Percentiles rank a stretch among this genome's conserved stretches.
Evolutionary conservation across 53 echinoderm and acorn worm genomes (phyloP).

Genomic region (Crossaster papposus): DNA sequence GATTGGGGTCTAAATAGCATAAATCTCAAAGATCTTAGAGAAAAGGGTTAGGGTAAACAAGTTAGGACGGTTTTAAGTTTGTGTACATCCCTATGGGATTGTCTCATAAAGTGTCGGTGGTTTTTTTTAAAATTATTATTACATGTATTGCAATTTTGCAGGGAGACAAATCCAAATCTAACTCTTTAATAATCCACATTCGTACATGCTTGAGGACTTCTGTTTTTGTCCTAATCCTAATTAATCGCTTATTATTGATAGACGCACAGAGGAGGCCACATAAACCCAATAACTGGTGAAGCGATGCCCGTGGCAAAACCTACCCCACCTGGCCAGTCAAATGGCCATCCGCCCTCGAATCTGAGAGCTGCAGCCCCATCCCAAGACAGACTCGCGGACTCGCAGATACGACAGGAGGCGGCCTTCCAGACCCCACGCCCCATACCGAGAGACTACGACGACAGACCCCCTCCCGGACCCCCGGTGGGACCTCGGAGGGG

Average conservation of each 20-base stretch:
- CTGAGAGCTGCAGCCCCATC: not conserved
- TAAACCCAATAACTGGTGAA: conserved; percentile 52
- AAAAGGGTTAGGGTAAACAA: too few relatives aligned
- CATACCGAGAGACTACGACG: conserved; percentile 63
- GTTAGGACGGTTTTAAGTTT: too few relatives aligned
- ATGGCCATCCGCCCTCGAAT: conserved; percentile 10
- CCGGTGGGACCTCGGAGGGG: conserved; percentile 84
- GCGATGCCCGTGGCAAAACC: not conserved
- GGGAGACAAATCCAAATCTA: too few relatives aligned
- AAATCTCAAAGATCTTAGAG: too few relatives aligned
- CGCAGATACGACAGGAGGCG: conserved; percentile 52
- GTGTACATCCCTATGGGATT: too few relatives aligned
- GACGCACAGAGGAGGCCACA: conserved; percentile 29
- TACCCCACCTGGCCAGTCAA: not conserved
- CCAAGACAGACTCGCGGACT: conserved; percentile 11
- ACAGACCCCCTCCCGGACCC: conserved; percentile 44
- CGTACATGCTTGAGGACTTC: too few relatives aligned
- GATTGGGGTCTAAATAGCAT: too few relatives aligned
- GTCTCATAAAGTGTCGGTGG: too few relatives aligned
- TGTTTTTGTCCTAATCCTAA: too few relatives aligned
- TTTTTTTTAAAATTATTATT: too few relatives aligned
- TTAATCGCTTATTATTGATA: conserved; percentile 2
- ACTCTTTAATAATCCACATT: too few relatives aligned
- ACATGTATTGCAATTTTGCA: too few relatives aligned
- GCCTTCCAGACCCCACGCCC: conserved; percentile 83